Base-by-base conservation (phyloP, 1,140 invertebrate species). In the Drosophila lini region DNA sequence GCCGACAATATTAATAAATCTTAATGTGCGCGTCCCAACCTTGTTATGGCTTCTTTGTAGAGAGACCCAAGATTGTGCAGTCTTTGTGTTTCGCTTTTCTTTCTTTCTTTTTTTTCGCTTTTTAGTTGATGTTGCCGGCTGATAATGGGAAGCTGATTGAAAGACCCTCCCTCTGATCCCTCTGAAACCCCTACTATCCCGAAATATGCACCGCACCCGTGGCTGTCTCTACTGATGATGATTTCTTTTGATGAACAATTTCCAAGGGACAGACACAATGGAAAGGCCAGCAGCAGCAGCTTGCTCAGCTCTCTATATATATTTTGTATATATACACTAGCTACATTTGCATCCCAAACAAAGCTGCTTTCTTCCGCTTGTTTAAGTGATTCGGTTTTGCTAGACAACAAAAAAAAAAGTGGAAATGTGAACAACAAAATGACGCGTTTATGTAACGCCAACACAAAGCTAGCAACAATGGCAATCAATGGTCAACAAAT, bases 191-290 rank as follows among this genome's bases (percentile, higher is more conserved):
- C 40, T 9, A 19, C 25, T 31, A 19, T 25, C 11, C 55, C 31
- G 28, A 52, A 25, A 64, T 48, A 62, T 65, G 34, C 59, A 32
- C 48, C 42, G 56, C 55, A 64, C 61, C 56, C 38, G 36, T 38
- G 45, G 53, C 61, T 25, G 57, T 45, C 56, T 45, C 47, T 41
- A 56, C 71, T 25, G 45, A 48, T 53, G 50, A 53, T 36, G 52
- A 53, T 83, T 80, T 83, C 81, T 83, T 84, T 83, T 83, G 81
- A 83, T 81, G 81, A 74, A 64, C 81, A 71, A 77, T 84, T 76
- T 62, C 57, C 62, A 64, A 53, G 52, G 32, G 58, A 60, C 70
- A 74, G 52, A 80, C 80, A 82, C 80, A 82, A 82, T 83, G 80
- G 56, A 60, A 55, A 55, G 55, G 69, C 68, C 64, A 52, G 31